Base-by-base conservation (phyloP, 2,888 invertebrate species). In the Vannuccia rotundouncinata region DNA sequence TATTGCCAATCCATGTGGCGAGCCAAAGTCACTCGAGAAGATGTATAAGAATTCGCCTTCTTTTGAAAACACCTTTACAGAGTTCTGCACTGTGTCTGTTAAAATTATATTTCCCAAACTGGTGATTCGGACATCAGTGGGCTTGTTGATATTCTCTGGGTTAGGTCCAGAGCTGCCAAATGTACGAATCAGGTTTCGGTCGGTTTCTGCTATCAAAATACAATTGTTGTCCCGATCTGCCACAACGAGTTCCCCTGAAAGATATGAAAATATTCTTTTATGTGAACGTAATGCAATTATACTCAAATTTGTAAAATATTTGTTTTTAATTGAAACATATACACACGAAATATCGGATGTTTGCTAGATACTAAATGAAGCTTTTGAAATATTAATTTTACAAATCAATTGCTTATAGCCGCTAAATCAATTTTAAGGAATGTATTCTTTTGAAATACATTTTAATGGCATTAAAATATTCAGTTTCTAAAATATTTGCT, bases 1-100 rank as follows among this genome's bases (percentile, higher is more conserved):
- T 29, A 29, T 76, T 29, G 76, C 76, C 10, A 76, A 29, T 2
- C 29, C 76, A 29, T 29, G 29, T 76, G 76, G 76, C 5, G 45
- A 45, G 45, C 10, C 5, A 45, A 45, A 45, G 10, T 45, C 45
- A 17, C 17, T 17, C 45, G 45, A 45, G 45, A 45, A 45, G 17
- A 45, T 45, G 45, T 17, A 13, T 45, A 45, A 13, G 17, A 45
- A 45, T 17, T 45, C 45, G 45, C 45, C 45, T 5, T 45, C 45
- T 45, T 17, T 45, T 45, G 45, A 13, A 17, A 45, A 45, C 17
- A 45, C 10, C 45, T 45, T 45, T 5, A 45, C 45, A 45, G 10
- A 45, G 45, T 17, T 17, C 17, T 45, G 45, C 5, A 45, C 45
- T 45, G 45, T 45, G 45, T 45, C 45, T 5, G 45, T 45, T 13